Percentiles rank a stretch among this genome's conserved stretches.
Conservation (phyloP, 2,797 vertebrate genomes). For the Micromesistius poutassou region DNA sequence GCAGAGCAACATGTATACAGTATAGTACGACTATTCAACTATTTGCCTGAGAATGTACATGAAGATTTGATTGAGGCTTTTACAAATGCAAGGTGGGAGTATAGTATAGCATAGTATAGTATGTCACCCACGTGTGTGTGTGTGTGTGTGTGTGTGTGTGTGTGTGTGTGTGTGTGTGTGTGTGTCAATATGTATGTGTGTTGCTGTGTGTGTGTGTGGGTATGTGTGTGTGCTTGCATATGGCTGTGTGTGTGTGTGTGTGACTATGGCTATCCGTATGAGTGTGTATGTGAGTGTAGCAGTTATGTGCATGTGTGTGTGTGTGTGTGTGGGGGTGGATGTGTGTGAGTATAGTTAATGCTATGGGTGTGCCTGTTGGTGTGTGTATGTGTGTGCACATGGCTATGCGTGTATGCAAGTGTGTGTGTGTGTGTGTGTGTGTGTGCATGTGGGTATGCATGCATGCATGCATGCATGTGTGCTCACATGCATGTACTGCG, state of each 20-base stretch:
- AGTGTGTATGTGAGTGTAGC: too few species aligned
- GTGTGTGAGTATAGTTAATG: too few species aligned
- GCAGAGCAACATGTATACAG: not conserved
- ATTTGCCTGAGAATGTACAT: not conserved
- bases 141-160: not conserved
- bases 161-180: not conserved
- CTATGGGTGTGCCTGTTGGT: too few species aligned
- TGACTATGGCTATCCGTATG: too few species aligned
- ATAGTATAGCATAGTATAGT: not conserved
- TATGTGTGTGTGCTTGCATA: not conserved
- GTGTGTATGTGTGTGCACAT: too few species aligned
- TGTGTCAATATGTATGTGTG: too few species aligned
- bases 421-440: slow-evolving; percentile 11
- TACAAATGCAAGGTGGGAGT: not conserved
- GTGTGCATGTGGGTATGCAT: too few species aligned
- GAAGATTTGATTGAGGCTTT: slow-evolving; percentile 5
- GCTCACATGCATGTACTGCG: not conserved
- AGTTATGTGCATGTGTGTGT: too few species aligned
- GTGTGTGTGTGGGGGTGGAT: slow-evolving; percentile 1
- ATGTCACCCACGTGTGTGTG: not conserved
- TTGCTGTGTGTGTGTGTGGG: not conserved
- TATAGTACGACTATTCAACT: not conserved
- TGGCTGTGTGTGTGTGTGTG: not conserved
- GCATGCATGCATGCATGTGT: not conserved
- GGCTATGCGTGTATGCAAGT: not conserved